A percentile compares a stretch with the other conserved stretches of the same genome.
phyloP scores from a whole-genome alignment of 2,888 invertebrate genomes.

The Protodeltote pygarga region DNA sequence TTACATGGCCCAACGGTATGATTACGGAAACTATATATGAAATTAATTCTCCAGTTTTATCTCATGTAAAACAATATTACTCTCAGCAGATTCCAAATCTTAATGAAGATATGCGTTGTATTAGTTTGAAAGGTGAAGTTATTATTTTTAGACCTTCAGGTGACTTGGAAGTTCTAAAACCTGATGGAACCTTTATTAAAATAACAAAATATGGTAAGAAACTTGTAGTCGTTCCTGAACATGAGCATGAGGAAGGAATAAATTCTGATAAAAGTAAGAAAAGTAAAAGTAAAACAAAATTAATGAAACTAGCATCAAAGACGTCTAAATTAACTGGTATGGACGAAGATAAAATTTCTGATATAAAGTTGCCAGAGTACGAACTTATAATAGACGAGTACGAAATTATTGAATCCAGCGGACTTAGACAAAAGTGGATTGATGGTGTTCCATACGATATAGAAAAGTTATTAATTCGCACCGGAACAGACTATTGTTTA shows the following conservation, averaged over 20 bases:
- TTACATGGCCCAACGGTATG: constrained; percentile 81
- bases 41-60: constrained; percentile 64
- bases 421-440: constrained; percentile 68
- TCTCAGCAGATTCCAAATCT: constrained; percentile 42
- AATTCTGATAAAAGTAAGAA: constrained; percentile 68
- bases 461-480: constrained; percentile 72
- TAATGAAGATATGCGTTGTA: constrained; percentile 74
- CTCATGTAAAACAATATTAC: constrained; percentile 76
- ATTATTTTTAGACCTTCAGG: constrained; percentile 70
- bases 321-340: constrained; percentile 53
- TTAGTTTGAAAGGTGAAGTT: constrained; percentile 77
- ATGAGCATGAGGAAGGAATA: constrained; percentile 49
- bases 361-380: constrained; percentile 51
- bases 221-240: constrained; percentile 33
- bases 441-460: constrained; percentile 55
- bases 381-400: constrained; percentile 72
- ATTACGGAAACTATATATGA: constrained; percentile 75
- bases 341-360: constrained; percentile 47
- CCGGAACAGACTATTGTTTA: constrained; percentile 76
- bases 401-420: constrained; percentile 69
- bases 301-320: constrained; percentile 59
- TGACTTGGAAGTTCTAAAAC: constrained; percentile 66
- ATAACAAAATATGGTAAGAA: constrained; percentile 68
- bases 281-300: constrained; percentile 59
- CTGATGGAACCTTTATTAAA: constrained; percentile 70